Evolutionary conservation across 1,140 invertebrate species (phyloP), one percentile per base, ranked within the genome.

Genomic region (Macrocentrus cingulum): DNA sequence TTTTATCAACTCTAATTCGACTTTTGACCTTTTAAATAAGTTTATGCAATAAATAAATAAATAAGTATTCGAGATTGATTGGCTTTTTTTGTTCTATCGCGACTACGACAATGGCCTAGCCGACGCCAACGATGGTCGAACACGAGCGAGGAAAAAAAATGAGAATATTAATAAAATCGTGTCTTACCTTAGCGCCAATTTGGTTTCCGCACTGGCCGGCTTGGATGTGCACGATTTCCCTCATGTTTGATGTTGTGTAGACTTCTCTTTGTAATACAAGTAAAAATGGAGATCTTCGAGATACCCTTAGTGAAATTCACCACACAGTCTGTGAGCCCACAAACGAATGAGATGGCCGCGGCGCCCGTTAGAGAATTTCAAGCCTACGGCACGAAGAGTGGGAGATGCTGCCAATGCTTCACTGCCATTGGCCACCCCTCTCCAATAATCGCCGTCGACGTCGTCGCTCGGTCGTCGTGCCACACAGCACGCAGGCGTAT

Each of bases 121-220:
- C 20, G 23, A 60, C 44, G 44, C 44, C 16, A 45, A 54, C 51
- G 58, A 45, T 18, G 37, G 42, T n/a, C 25, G 41, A 55, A 39
- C 52, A 41, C 45, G 44, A 55, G 39, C 29, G 37, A 49, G 41
- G 19, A 45, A 29, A 29, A 15, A 44, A 18, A 44, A 29, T 50
- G 42, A 34, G 11, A 55, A 42, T 13, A 36, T 41, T 59, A 59
- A 45, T 16, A 64, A 36, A 52, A 1, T 2, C 81, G 81, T n/a
- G n/a, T n/a, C n/a, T n/a, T 80, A 92, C 90, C 87, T 92, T 94
- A 54, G 91, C 88, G 66, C 91, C 92, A 67, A 94, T 93, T 79
- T 94, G 91, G 79, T 94, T 94, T 46, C 92, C 92, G 75, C 91
- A 94, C 71, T 94, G 91, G 50, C 92, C 92, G 54, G 87, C 89